Conservation (phyloP, 1,140 invertebrate genomes). For the Drosophila tristis region DNA sequence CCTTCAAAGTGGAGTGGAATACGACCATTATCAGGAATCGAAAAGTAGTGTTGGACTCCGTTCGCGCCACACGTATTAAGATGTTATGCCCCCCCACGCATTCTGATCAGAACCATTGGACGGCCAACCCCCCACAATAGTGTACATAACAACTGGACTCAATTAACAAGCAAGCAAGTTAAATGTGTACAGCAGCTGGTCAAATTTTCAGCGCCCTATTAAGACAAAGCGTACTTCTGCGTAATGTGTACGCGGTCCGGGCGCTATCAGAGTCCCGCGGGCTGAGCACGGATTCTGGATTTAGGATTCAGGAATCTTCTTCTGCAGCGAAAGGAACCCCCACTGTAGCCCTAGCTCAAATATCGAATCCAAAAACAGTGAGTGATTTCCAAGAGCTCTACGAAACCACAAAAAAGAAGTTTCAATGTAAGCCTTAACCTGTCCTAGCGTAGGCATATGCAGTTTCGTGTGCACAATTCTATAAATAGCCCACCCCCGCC, state of each 20-base stretch:
- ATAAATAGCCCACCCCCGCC: constrained; percentile 21
- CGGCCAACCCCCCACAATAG: constrained; percentile 6
- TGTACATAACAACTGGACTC: constrained; percentile 67
- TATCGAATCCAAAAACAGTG: constrained; percentile 53
- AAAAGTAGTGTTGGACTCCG: too few species aligned
- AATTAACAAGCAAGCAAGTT: constrained; percentile 45
- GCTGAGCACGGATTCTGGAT: constrained; percentile 32
- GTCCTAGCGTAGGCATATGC: constrained; percentile 37
- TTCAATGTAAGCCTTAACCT: constrained; percentile 84
- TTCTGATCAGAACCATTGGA: too few species aligned
- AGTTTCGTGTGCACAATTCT: constrained; percentile 32
- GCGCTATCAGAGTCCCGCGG: constrained; percentile 24
- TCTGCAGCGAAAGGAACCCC: constrained; percentile 3
- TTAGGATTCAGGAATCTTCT: neutral
- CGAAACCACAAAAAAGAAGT: constrained; percentile 84
- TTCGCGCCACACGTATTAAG: too few species aligned
- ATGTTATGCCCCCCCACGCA: too few species aligned
- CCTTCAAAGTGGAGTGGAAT: too few species aligned
- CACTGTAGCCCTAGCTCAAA: constrained; percentile 13
- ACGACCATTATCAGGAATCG: too few species aligned
- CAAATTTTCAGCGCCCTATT: constrained; percentile 51
- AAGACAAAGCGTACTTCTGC: constrained; percentile 56
- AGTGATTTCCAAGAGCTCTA: constrained; percentile 84
- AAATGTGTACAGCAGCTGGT: constrained; percentile 70
- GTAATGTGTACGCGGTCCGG: constrained; percentile 22